Base-by-base conservation (phyloP, 2,888 invertebrate genomes). In the Pachliopta kotzebuea region DNA sequence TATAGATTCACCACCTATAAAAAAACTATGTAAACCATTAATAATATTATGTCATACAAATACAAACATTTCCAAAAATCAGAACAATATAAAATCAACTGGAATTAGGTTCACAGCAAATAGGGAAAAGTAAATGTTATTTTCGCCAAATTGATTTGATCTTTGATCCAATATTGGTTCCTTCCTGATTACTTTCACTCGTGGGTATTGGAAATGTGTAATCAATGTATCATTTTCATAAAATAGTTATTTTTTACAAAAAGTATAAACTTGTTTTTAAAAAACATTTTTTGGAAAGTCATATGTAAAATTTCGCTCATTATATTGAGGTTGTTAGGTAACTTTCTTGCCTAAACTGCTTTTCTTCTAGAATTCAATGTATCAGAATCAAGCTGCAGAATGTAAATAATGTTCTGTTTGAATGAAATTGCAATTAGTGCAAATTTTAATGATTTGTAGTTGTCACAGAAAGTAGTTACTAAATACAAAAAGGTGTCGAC, bases 151-250 rank as follows among this genome's bases (percentile, higher is more conserved):
- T 61, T 61, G 61, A 55, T 55, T 61, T 42, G 26, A 45, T 21
- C 29, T 21, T 54, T 55, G 26, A 49, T 45, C 26, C 55, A 61
- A 61, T 61, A 61, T 60, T 26, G 54, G 26, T 14, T 29, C n/a
- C 60, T 61, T 61, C 55, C 61, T 61, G 55, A 61, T 61, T 55
- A 61, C 61, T 26, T 61, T 61, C 24, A 26, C 55, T 26, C 29
- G 14, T n/a, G 20, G 29, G 29, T 7, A 60, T 37, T 20, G 53
- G 42, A 54, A 60, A 45, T 23, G 2, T 60, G 53, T 37, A 14
- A 37, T 42, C 23, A 17, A 49, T 52, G 11, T 11, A n/a, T 9
- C 50, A 21, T 4, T 52, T 52, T 21, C 20, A 23, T 52, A 52
- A 11, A 52, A 9, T 21, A 21, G n/a, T 18, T 45, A 18, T 45